phyloP scores from a whole-genome alignment of 2,797 vertebrate genomes.

The Loris lydekkerianus region DNA sequence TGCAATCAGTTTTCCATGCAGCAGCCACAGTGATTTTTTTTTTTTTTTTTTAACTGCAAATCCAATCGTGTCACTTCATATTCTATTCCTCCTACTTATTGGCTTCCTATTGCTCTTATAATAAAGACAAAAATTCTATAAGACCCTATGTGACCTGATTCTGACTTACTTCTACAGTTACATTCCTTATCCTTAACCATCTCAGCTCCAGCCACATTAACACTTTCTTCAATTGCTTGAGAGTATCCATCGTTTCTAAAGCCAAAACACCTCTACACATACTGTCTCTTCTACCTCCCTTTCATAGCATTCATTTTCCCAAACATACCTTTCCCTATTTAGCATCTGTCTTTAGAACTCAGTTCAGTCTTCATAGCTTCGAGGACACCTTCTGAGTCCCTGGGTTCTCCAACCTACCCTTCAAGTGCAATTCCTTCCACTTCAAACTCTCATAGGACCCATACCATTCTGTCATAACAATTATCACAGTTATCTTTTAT shows the following conservation, averaged over 20 bases:
- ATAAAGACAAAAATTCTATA: slow-evolving; percentile 10
- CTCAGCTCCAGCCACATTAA: neutral
- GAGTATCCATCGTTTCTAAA: neutral
- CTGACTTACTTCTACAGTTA: neutral
- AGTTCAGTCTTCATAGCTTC: neutral
- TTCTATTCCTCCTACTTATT: slow-evolving; percentile 18
- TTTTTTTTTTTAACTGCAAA: neutral
- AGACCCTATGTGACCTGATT: neutral
- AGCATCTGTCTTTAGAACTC: slow-evolving; percentile 26
- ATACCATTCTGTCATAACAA: neutral
- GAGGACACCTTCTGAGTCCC: neutral
- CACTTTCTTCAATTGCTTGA: neutral
- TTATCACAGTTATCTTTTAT: neutral
- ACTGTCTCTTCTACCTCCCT: neutral
- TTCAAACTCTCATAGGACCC: neutral
- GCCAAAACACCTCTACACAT: neutral
- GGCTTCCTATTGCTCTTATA: neutral
- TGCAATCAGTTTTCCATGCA: neutral
- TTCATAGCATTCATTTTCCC: neutral
- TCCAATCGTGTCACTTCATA: neutral
- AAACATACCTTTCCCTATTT: neutral
- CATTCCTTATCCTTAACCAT: neutral
- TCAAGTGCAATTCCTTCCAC: neutral
- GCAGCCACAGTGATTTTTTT: neutral
- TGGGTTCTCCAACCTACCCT: neutral